Percentiles rank a stretch among this genome's conserved stretches.
These are phyloP conservation scores for Agelastica alni DNA, from an alignment of 2,888 invertebrate genomes.

Conservation along the genomic window DNA sequence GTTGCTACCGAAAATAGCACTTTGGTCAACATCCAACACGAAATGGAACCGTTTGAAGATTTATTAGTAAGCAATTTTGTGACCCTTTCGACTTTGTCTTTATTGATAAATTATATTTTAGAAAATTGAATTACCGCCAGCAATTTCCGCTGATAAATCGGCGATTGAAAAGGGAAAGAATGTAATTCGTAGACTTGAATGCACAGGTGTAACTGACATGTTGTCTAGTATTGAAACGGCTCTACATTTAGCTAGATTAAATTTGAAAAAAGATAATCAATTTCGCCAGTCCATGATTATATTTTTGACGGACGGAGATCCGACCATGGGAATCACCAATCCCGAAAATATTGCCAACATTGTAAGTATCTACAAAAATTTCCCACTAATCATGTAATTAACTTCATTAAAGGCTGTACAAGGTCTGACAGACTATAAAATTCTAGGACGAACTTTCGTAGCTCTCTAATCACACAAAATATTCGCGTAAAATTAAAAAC, in stretches of 20 bases:
- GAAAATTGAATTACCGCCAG: not conserved
- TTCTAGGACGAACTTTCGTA: too few relatives aligned
- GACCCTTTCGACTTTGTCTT: too few relatives aligned
- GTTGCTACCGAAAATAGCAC: too few relatives aligned
- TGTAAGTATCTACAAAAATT: constrained; percentile 52
- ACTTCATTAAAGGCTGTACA: too few relatives aligned
- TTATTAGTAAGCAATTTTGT: too few relatives aligned
- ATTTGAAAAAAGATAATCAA: not conserved
- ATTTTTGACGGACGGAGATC: constrained; percentile 69
- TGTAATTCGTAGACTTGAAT: constrained; percentile 28
- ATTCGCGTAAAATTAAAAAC: too few relatives aligned
- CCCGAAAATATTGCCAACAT: not conserved
- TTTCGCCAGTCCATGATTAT: constrained; percentile 60
- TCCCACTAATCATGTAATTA: too few relatives aligned
- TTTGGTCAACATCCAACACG: too few relatives aligned
- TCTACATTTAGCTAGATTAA: constrained; percentile 1
- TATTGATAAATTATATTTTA: too few relatives aligned
- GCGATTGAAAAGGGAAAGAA: not conserved
- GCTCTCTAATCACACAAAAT: too few relatives aligned
- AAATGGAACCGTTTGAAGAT: too few relatives aligned
- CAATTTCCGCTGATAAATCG: not conserved
- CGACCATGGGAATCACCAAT: constrained; percentile 55
- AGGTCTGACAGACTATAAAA: too few relatives aligned
- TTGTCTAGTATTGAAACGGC: constrained; percentile 49
- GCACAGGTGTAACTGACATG: constrained; percentile 38